phyloP scores from a whole-genome alignment of 2,888 invertebrate species.

The Physocephala rufipes region DNA sequence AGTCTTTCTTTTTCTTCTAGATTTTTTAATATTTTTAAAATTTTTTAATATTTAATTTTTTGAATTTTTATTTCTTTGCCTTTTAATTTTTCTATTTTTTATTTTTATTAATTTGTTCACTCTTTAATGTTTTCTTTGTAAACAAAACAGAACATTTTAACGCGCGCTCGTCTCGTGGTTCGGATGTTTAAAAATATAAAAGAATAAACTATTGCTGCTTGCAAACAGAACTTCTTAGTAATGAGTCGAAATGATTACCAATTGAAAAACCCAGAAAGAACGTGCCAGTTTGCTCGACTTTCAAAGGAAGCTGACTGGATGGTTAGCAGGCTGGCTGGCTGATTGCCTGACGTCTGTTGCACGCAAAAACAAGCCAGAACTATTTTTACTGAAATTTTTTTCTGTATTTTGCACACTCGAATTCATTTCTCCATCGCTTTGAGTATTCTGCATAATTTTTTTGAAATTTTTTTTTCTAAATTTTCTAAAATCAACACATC shows the following conservation, averaged over 20 bases:
- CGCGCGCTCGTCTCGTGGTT: background rate
- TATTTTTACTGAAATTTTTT: background rate
- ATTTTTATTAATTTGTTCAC: too few species aligned
- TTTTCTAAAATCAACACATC: too few species aligned
- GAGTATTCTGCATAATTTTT: constrained; percentile 12
- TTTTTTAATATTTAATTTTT: too few species aligned
- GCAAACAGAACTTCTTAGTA: constrained; percentile 29
- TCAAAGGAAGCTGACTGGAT: background rate
- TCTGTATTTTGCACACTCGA: background rate
- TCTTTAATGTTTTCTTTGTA: too few species aligned
- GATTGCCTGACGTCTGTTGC: background rate
- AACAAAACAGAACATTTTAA: background rate
- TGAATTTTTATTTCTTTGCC: background rate
- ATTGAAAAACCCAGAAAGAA: background rate
- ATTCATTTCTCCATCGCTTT: constrained; percentile 1
- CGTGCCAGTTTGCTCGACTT: constrained; percentile 12
- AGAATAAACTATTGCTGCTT: constrained; percentile 6
- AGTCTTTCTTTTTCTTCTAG: too few species aligned
- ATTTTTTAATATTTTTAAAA: too few species aligned
- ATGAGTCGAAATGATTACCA: constrained; percentile 23
- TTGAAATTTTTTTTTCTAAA: background rate
- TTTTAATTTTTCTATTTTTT: too few species aligned
- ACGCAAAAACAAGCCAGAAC: background rate
- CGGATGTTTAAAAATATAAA: too few species aligned
- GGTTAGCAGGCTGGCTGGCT: too few species aligned